Conservation (phyloP, 2,888 invertebrate species). For the Cataglyphis livida region DNA sequence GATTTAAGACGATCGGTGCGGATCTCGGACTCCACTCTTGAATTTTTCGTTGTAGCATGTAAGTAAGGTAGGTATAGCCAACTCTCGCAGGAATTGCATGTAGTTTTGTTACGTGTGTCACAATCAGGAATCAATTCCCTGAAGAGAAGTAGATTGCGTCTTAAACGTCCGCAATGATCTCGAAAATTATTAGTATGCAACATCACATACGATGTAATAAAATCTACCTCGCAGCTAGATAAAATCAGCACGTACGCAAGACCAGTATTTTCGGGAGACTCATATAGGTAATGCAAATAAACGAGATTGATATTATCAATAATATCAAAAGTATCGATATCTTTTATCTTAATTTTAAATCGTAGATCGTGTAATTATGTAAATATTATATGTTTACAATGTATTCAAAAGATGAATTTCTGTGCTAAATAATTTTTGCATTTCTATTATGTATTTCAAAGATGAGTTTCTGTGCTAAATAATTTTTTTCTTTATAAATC, state of each 20-base stretch:
- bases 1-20: constrained; percentile 69
- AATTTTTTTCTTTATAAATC: neutral
- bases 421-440: neutral
- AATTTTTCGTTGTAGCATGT: constrained; percentile 35
- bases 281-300: neutral
- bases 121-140: constrained; percentile 8
- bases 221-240: neutral
- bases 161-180: neutral
- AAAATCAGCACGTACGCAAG: neutral
- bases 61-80: neutral
- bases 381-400: neutral
- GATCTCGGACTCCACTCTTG: constrained; percentile 34
- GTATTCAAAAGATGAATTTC: neutral
- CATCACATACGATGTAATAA: neutral
- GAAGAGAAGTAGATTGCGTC: constrained; percentile 17
- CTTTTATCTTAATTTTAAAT: neutral
- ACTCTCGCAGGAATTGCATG: constrained; percentile 52
- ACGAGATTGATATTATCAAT: neutral
- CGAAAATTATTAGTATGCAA: neutral
- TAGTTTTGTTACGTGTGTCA: constrained; percentile 12
- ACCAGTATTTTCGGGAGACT: neutral
- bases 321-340: neutral
- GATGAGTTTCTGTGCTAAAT: neutral
- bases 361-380: no score
- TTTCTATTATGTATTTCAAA: neutral